Evolutionary conservation across 2,113 vertebrate genomes (phyloP).

Genomic region (Hippocampus barbouri): DNA sequence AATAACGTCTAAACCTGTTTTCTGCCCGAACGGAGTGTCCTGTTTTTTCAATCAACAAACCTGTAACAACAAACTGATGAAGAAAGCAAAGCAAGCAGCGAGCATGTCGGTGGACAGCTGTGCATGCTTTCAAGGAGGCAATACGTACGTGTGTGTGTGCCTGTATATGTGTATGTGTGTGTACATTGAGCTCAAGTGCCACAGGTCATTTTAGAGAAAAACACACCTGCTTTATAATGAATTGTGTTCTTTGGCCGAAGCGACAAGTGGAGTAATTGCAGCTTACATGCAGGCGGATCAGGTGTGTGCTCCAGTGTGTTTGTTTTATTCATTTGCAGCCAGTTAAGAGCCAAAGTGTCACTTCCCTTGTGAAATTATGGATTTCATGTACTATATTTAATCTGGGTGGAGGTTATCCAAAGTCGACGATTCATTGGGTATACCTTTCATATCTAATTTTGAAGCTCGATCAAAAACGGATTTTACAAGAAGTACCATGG

Average conservation of each 20-base stretch:
- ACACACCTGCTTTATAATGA: slow-evolving; percentile 56
- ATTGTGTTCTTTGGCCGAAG: slow-evolving; percentile 47
- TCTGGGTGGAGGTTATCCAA: neutral
- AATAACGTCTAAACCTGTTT: neutral
- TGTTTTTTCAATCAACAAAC: slow-evolving; percentile 35
- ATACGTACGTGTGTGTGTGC: slow-evolving; percentile 7
- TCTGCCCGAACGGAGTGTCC: neutral
- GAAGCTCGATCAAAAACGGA: neutral
- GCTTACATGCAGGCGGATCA: slow-evolving; percentile 4
- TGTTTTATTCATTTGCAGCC: slow-evolving; percentile 11
- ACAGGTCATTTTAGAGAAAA: slow-evolving; percentile 45
- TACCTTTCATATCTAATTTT: neutral
- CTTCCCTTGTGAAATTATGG: neutral
- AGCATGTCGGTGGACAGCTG: slow-evolving; percentile 37
- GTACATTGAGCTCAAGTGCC: slow-evolving; percentile 30
- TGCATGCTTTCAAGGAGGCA: slow-evolving; percentile 28
- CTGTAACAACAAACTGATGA: slow-evolving; percentile 32
- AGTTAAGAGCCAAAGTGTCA: neutral
- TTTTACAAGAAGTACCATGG: neutral
- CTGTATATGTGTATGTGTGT: neutral
- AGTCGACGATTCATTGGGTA: neutral
- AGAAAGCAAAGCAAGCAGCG: slow-evolving; percentile 39
- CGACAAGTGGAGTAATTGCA: slow-evolving; percentile 18
- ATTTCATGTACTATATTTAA: neutral
- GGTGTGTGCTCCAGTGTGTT: neutral